Conservation (phyloP, 2,113 vertebrate genomes). For the Siniperca chuatsi region DNA sequence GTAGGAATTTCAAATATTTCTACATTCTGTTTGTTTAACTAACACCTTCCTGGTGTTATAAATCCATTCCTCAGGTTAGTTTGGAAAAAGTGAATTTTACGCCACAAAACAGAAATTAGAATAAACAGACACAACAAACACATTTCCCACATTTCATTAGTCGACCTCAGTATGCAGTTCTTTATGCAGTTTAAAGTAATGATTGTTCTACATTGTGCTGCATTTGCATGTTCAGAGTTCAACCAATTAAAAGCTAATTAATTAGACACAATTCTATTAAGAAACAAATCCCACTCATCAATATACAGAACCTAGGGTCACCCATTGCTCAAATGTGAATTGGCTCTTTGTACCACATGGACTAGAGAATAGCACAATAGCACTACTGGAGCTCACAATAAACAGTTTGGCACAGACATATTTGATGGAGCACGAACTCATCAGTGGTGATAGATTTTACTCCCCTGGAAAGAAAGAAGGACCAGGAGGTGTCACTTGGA, state of each 20-base stretch:
- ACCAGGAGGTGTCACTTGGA: slow-evolving; percentile 45
- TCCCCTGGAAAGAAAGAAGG: slow-evolving; percentile 64
- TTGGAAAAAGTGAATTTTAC: slow-evolving; percentile 9
- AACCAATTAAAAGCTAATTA: slow-evolving; percentile 88
- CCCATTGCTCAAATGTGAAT: slow-evolving; percentile 78
- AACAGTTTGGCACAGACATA: slow-evolving; percentile 66
- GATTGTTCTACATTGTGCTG: slow-evolving; percentile 80
- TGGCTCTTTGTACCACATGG: slow-evolving; percentile 69
- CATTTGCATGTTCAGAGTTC: slow-evolving; percentile 85
- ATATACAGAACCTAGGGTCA: slow-evolving; percentile 85
- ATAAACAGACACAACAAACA: slow-evolving; percentile 63
- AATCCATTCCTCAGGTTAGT: slow-evolving; percentile 26
- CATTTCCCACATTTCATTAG: slow-evolving; percentile 68
- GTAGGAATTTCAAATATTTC: slow-evolving; percentile 46
- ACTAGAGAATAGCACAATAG: slow-evolving; percentile 78
- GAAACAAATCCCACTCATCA: slow-evolving; percentile 87
- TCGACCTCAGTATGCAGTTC: slow-evolving; percentile 64
- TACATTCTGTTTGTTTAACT: slow-evolving; percentile 39
- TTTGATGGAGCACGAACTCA: slow-evolving; percentile 75
- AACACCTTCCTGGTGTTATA: slow-evolving; percentile 17
- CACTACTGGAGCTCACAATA: slow-evolving; percentile 68
- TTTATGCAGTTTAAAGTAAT: slow-evolving; percentile 76
- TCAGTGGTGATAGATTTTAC: slow-evolving; percentile 79
- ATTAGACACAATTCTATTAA: slow-evolving; percentile 89
- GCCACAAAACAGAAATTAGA: slow-evolving; percentile 27